phyloP scores from a whole-genome alignment of 2,797 vertebrate species.

The Amblyopsis hoosieri region DNA sequence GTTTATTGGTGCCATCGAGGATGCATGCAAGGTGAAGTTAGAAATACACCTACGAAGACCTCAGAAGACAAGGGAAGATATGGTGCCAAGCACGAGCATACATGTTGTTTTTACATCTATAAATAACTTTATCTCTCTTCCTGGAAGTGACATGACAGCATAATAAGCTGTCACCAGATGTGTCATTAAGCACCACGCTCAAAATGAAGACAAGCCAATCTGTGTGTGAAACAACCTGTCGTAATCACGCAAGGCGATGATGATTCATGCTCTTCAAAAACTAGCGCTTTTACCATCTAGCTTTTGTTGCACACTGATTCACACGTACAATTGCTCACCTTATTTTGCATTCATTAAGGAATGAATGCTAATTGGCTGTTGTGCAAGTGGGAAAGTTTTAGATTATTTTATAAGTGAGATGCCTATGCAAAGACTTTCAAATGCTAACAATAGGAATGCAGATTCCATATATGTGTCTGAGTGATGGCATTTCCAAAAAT shows the following conservation, averaged over 20 bases:
- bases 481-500: conserved; percentile 1
- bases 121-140: conserved; percentile 74
- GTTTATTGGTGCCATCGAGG: conserved; percentile 8
- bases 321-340: not conserved
- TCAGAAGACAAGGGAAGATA: conserved; percentile 24
- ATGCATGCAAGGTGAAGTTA: not conserved
- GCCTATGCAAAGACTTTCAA: no score
- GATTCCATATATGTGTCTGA: not conserved
- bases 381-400: no score
- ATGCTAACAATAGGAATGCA: conserved; percentile 15
- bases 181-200: conserved; percentile 2
- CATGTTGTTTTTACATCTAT: conserved; percentile 68
- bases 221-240: not conserved
- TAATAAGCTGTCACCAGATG: conserved; percentile 33
- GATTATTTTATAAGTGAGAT: no score
- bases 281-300: not conserved
- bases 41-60: not conserved
- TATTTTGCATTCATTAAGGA: not conserved
- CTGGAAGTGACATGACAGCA: conserved; percentile 71
- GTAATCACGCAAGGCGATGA: not conserved
- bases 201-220: not conserved
- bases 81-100: conserved; percentile 67
- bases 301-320: not conserved
- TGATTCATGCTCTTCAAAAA: conserved; percentile 8
- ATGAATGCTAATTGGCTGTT: conserved; percentile 1